These are phyloP conservation scores for Toxostoma redivivum DNA, from an alignment of 2,113 vertebrate species.

Conservation along the genomic window DNA sequence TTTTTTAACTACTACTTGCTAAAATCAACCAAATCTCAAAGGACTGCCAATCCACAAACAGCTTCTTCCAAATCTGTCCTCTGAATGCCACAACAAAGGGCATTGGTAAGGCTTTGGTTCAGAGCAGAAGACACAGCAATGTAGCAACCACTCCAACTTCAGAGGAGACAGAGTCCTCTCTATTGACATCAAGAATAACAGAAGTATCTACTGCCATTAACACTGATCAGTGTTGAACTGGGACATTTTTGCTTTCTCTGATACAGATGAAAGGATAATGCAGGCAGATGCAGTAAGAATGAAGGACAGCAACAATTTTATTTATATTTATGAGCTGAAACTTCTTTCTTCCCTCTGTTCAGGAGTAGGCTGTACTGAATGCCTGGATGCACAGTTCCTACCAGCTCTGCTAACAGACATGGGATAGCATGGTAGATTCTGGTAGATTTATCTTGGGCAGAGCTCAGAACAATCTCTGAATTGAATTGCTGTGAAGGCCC, in stretches of 20 bases:
- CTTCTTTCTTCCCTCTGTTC: not conserved
- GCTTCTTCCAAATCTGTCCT: not conserved
- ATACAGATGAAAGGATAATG: not conserved
- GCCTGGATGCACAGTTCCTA: not conserved
- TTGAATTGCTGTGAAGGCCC: not conserved
- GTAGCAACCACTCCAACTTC: not conserved
- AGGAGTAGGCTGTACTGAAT: not conserved
- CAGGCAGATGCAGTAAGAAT: not conserved
- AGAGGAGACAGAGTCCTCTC: not conserved
- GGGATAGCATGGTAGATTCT: accelerated
- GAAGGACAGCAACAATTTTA: not conserved
- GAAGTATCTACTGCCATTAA: not conserved
- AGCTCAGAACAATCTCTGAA: not conserved
- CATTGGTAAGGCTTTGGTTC: not conserved
- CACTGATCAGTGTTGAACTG: not conserved
- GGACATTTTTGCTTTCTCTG: not conserved
- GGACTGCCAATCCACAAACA: not conserved
- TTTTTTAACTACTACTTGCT: not conserved
- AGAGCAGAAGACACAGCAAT: not conserved
- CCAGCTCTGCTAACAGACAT: not conserved
- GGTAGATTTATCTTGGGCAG: not conserved
- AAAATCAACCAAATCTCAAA: not conserved
- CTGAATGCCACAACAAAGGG: not conserved
- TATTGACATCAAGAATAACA: not conserved
- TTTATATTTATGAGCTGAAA: not conserved